A percentile compares a stretch with the other conserved stretches of the same genome.
Conservation (phyloP, 2,113 vertebrate genomes). For the Chaenocephalus aceratus region DNA sequence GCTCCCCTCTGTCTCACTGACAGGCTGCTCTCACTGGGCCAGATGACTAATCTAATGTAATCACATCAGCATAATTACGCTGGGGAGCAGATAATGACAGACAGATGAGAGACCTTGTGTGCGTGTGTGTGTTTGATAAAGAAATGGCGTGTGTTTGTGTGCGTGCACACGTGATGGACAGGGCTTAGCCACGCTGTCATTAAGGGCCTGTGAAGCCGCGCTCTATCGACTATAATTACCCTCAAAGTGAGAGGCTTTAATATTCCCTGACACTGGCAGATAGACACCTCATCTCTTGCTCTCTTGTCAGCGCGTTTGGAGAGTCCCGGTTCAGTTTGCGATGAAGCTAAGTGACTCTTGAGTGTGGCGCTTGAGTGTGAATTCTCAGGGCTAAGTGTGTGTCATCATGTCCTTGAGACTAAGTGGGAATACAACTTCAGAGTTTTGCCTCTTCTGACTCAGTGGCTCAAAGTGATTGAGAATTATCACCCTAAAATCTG, state of each 20-base stretch:
- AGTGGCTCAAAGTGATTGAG: constrained; percentile 41
- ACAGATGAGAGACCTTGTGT: constrained; percentile 73
- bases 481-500: constrained; percentile 24
- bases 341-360: constrained; percentile 68
- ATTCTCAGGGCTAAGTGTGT: constrained; percentile 57
- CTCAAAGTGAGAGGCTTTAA: constrained; percentile 79
- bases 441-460: constrained; percentile 51
- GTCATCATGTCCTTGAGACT: constrained; percentile 76
- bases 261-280: constrained; percentile 77
- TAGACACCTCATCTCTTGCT: constrained; percentile 74
- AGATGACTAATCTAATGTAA: constrained; percentile 83
- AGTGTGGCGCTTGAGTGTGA: constrained; percentile 61
- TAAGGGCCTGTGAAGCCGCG: constrained; percentile 71
- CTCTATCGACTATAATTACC: constrained; percentile 79
- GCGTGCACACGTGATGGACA: constrained; percentile 76
- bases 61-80: constrained; percentile 84
- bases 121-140: constrained; percentile 49
- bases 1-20: constrained; percentile 68
- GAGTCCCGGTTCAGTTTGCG: constrained; percentile 65
- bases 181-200: constrained; percentile 77
- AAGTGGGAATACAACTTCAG: constrained; percentile 53
- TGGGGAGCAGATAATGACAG: constrained; percentile 79
- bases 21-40: constrained; percentile 77
- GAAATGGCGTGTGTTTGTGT: constrained; percentile 52
- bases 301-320: constrained; percentile 56